Conservation (phyloP, 30 jellyfish, hydroid and myxozoan species). For the Turritopsis rubra region DNA sequence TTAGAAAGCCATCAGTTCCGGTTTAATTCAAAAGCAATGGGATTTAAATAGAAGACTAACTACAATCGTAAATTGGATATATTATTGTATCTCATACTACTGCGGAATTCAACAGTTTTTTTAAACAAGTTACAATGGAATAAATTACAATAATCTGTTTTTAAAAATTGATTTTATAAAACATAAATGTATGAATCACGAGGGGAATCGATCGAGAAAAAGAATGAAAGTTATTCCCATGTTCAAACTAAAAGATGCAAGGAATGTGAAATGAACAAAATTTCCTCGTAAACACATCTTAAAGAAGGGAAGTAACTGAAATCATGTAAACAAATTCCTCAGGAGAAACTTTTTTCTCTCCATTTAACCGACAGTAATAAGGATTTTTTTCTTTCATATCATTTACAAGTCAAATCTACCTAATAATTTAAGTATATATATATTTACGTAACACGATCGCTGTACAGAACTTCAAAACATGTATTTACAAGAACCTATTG, state of each 20-base stretch:
- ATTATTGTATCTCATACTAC: background rate
- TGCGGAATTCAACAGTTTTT: background rate
- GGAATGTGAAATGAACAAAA: background rate
- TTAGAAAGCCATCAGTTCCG: background rate
- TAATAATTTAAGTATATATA: too few relatives aligned
- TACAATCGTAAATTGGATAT: background rate
- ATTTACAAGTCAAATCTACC: too few relatives aligned
- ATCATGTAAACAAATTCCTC: too few relatives aligned
- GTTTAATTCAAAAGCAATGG: background rate
- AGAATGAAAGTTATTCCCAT: too few relatives aligned
- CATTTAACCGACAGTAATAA: too few relatives aligned
- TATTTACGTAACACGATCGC: background rate
- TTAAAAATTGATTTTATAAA: background rate
- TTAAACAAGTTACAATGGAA: background rate
- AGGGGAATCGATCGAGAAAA: background rate
- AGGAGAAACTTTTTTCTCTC: background rate
- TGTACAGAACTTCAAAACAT: background rate
- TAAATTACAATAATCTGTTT: background rate
- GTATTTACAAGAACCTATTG: background rate
- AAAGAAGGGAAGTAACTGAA: too few relatives aligned
- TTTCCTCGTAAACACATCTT: too few relatives aligned
- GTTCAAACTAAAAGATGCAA: background rate
- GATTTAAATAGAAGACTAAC: background rate
- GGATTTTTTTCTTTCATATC: too few relatives aligned
- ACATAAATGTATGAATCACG: background rate